Evolutionary conservation across 2,113 vertebrate genomes (phyloP).

Genomic region (Xiphophorus maculatus): DNA sequence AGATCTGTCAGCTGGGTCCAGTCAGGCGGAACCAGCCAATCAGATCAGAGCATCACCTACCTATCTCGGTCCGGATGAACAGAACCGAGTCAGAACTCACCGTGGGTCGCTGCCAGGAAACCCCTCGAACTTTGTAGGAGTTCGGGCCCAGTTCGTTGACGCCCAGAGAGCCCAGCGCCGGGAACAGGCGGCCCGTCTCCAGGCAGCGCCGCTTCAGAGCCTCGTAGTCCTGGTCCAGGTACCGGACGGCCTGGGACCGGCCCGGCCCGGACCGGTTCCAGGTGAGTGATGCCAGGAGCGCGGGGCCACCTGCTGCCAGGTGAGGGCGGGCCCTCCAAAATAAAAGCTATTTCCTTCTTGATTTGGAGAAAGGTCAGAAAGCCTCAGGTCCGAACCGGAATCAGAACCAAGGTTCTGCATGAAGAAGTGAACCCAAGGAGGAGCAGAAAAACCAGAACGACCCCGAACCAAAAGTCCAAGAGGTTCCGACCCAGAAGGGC

Average conservation of each 20-base stretch:
- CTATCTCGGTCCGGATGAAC: background rate
- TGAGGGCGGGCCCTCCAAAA: conserved; percentile 15
- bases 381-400: too few species aligned
- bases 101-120: conserved; percentile 44
- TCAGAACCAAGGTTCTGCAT: too few species aligned
- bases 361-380: too few species aligned
- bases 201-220: conserved; percentile 63
- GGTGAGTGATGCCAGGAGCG: conserved; percentile 10
- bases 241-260: conserved; percentile 35
- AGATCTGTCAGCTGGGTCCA: background rate
- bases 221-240: conserved; percentile 72
- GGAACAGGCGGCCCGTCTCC: conserved; percentile 57
- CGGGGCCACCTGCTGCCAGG: background rate
- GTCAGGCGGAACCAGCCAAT: background rate
- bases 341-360: background rate
- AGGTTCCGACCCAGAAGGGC: background rate
- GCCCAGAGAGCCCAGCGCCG: conserved; percentile 53
- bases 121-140: conserved; percentile 67
- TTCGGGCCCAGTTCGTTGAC: conserved; percentile 70
- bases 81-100: conserved; percentile 17
- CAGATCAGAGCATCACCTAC: background rate
- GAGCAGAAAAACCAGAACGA: too few species aligned
- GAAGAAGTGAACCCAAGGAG: too few species aligned
- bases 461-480: background rate
- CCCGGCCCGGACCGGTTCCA: background rate